Percentiles rank a stretch among this genome's conserved stretches.
Evolutionary conservation across 2,888 invertebrate genomes (phyloP).

Genomic region (Megaustenia siamemsis): DNA sequence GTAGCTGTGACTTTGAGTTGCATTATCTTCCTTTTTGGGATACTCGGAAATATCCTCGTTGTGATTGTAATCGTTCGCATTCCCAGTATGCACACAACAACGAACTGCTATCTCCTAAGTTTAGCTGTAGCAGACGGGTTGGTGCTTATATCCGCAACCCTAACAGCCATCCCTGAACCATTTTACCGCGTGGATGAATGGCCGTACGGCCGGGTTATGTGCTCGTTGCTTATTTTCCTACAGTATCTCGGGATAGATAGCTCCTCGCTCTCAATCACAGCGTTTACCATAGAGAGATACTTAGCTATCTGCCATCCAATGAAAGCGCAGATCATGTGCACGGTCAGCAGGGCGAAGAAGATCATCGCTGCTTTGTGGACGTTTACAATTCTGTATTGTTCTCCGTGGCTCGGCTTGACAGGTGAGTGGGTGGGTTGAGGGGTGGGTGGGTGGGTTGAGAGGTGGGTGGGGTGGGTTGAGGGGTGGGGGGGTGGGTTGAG

Average conservation of each 20-base stretch:
- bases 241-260: constrained; percentile 85
- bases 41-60: constrained; percentile 83
- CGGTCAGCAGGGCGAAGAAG: constrained; percentile 83
- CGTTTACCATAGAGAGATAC: constrained; percentile 85
- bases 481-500: no score
- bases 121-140: constrained; percentile 84
- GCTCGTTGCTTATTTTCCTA: constrained; percentile 82
- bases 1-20: constrained; percentile 82
- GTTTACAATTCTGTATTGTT: constrained; percentile 83
- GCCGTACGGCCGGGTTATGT: constrained; percentile 82
- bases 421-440: constrained; percentile 1
- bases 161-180: constrained; percentile 81
- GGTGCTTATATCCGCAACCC: constrained; percentile 83
- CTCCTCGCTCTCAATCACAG: constrained; percentile 84
- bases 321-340: constrained; percentile 83
- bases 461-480: no score
- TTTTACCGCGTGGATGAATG: constrained; percentile 81
- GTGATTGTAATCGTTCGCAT: constrained; percentile 81
- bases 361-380: constrained; percentile 84
- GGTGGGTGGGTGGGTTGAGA: no score
- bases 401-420: constrained; percentile 84
- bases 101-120: constrained; percentile 85
- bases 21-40: constrained; percentile 82
- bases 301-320: constrained; percentile 85
- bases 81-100: constrained; percentile 82